Evolutionary conservation across 2,113 vertebrate genomes (phyloP).

Genomic region (Odocoileus virginianus): DNA sequence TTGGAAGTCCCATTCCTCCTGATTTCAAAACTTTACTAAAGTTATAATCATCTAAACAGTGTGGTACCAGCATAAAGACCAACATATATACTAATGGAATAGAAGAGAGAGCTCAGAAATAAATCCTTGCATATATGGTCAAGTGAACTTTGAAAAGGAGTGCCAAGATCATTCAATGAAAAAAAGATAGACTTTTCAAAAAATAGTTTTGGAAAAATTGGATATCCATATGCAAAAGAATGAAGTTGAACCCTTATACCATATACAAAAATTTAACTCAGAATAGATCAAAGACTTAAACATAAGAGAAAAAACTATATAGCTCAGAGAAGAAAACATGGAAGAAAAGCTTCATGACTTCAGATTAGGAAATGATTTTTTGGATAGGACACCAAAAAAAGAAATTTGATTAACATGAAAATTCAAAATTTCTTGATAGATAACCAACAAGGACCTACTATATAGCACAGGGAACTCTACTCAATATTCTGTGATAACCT

Average conservation of each 20-base stretch:
- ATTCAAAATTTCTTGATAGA: not conserved
- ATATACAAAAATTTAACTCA: not conserved
- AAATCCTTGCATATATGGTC: not conserved
- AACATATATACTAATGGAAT: not conserved
- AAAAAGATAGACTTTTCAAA: not conserved
- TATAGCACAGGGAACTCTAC: not conserved
- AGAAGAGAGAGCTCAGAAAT: not conserved
- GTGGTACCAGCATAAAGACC: not conserved
- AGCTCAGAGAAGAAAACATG: not conserved
- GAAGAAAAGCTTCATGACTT: not conserved
- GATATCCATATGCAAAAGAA: not conserved
- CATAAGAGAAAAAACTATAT: not conserved
- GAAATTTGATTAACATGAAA: not conserved
- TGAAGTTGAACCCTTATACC: not conserved
- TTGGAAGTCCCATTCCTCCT: not conserved
- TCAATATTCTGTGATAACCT: not conserved
- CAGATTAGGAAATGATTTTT: not conserved
- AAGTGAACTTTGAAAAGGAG: not conserved
- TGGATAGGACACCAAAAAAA: not conserved
- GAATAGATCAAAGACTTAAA: not conserved
- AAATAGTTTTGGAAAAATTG: not conserved
- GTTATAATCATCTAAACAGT: not conserved
- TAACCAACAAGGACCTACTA: not conserved
- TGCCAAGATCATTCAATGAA: not conserved
- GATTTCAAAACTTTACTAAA: slow-evolving; percentile 2